Base-by-base conservation (phyloP, 2,113 vertebrate genomes). In the Pedionomus torquatus region DNA sequence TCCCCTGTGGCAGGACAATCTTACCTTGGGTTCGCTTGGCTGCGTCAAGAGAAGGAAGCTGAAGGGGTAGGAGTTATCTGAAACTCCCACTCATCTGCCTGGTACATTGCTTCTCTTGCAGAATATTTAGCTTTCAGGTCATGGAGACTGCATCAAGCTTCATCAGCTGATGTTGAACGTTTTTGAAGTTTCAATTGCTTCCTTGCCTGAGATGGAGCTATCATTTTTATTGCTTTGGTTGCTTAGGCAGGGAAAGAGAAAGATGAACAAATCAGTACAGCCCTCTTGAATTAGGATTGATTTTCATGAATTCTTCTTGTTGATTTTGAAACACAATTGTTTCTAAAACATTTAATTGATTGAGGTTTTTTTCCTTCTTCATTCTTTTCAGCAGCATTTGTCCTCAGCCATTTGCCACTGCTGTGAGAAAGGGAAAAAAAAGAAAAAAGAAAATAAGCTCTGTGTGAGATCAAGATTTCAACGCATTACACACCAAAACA, bases 381-480 rank as follows among this genome's bases (percentile, higher is more conserved):
- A 51, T 80, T 58, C 63, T 94, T 96, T 84, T 87, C 46, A 20
- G 88, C 89, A 91, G 83, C 68, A 54, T 96, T 97, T 97, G 80
- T 97, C 86, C 97, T 95, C 95, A 97, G 82, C 41, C 71, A 14
- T 76, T 95, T 94, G 95, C 83, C 76, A 49, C 71, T 93, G 60
- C 88, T 96, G 92, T 57, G 87, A 91, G 90, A 81, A 15, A 18
- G 8, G 30, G 28, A 48, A 41, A 10, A 13, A 39, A 33, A n/a
- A 52, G 58, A 74, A 94, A 96, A 94, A n/a, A 51, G 54, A 77
- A 95, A 96, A 94, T 51, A 75, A 89, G 77, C 92, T 96, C 93
- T 89, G 87, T 87, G 87, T 90, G 94, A 97, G 92, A 95, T 95
- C 57, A 91, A 84, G 96, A 97, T 97, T 98, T 98, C 96, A 91